Conservation (phyloP, 30 jellyfish, hydroid and myxozoan genomes). For the Chrysaora quinquecirrha region DNA sequence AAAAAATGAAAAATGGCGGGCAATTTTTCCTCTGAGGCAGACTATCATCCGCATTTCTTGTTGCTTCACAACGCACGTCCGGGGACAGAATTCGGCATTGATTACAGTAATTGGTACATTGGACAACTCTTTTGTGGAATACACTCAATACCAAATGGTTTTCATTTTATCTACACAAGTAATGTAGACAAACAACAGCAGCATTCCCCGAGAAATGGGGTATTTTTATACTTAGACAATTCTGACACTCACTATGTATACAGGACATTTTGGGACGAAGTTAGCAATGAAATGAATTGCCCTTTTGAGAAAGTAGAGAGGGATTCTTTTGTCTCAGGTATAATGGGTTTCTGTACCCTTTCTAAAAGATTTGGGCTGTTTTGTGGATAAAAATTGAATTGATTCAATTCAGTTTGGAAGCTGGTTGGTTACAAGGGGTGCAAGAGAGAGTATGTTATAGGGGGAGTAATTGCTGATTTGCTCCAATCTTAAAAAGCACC, state of each 20-base stretch:
- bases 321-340: too few species aligned
- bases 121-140: slow-evolving; percentile 89
- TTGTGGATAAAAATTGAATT: too few species aligned
- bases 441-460: too few species aligned
- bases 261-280: slow-evolving; percentile 35
- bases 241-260: neutral
- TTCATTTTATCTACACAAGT: slow-evolving; percentile 82
- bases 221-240: slow-evolving; percentile 36
- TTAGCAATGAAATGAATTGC: slow-evolving; percentile 22
- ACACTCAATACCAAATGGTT: slow-evolving; percentile 79
- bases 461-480: too few species aligned
- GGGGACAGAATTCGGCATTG: slow-evolving; percentile 92
- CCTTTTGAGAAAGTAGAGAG: neutral
- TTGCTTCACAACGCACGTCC: slow-evolving; percentile 62
- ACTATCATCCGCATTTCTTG: too few species aligned
- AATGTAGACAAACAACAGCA: slow-evolving; percentile 57
- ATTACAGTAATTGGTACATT: slow-evolving; percentile 86
- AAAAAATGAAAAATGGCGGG: too few species aligned
- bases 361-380: too few species aligned
- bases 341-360: too few species aligned
- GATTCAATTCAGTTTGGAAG: too few species aligned
- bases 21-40: too few species aligned
- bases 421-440: too few species aligned
- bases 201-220: slow-evolving; percentile 84
- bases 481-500: too few species aligned